Percentiles rank a stretch among this genome's conserved stretches.
Conservation (phyloP, 2,113 vertebrate genomes). For the Podilymbus podiceps region DNA sequence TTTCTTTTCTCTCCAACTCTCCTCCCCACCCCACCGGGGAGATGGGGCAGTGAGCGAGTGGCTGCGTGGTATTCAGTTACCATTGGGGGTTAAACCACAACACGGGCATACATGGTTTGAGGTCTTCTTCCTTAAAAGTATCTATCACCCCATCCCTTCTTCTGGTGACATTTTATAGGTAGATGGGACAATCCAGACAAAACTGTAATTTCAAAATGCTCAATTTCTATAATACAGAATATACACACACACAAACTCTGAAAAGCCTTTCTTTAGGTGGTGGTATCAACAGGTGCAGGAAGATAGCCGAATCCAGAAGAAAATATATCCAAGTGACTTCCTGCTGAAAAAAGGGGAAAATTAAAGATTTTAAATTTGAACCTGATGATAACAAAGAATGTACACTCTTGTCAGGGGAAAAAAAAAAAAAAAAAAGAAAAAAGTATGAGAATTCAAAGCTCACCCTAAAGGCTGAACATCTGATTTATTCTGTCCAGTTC, state of each 20-base stretch:
- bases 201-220: not conserved
- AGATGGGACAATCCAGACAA: not conserved
- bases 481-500: not conserved
- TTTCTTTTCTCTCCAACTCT: no score
- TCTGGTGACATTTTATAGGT: not conserved
- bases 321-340: not conserved
- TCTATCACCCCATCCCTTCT: not conserved
- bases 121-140: not conserved
- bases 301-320: not conserved
- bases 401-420: accelerated
- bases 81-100: no score
- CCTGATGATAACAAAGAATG: not conserved
- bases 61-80: no score
- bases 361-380: not conserved
- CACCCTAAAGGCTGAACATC: not conserved
- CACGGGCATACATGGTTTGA: not conserved
- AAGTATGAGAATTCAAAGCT: not conserved
- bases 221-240: not conserved
- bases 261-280: not conserved
- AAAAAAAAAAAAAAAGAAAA: not conserved
- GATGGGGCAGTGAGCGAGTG: no score
- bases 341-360: not conserved
- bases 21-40: no score
- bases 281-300: not conserved
- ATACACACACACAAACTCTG: not conserved